A percentile compares a stretch with the other conserved stretches of the same genome.
Evolutionary conservation across 2,113 vertebrate species (phyloP).

Genomic region (human (Homo sapiens)): DNA sequence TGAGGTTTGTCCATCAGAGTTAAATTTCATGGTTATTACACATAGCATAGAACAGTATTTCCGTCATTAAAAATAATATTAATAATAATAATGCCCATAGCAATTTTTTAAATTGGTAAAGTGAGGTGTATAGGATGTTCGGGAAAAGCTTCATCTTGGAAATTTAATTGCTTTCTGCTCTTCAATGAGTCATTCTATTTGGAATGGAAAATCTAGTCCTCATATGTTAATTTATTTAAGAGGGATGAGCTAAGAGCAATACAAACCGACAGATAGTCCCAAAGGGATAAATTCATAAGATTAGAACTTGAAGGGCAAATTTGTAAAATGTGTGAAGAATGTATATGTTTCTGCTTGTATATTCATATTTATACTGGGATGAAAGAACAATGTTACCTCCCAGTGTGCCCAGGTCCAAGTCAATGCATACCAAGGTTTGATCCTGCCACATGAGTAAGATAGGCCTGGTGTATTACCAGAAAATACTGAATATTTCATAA

Average conservation of each 20-base stretch:
- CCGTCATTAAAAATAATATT: not conserved
- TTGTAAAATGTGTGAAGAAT: not conserved
- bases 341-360: not conserved
- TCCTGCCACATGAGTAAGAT: not conserved
- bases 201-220: slow-evolving; percentile 44
- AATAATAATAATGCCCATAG: not conserved
- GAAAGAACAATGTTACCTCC: not conserved
- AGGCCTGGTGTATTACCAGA: not conserved
- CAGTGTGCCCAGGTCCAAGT: not conserved
- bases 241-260: not conserved
- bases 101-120: not conserved
- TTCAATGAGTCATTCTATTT: slow-evolving; percentile 49
- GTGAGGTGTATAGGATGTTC: not conserved
- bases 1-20: not conserved
- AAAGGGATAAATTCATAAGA: not conserved
- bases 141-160: not conserved
- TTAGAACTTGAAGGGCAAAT: not conserved
- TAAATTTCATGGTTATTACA: not conserved
- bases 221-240: slow-evolving; percentile 32
- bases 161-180: slow-evolving; percentile 22
- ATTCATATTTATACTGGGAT: not conserved
- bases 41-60: not conserved
- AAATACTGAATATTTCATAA: not conserved
- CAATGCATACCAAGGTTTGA: too few species aligned
- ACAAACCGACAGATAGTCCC: not conserved